Conservation (phyloP, 1,140 invertebrate species). For the Rhyacophila brunnea region DNA sequence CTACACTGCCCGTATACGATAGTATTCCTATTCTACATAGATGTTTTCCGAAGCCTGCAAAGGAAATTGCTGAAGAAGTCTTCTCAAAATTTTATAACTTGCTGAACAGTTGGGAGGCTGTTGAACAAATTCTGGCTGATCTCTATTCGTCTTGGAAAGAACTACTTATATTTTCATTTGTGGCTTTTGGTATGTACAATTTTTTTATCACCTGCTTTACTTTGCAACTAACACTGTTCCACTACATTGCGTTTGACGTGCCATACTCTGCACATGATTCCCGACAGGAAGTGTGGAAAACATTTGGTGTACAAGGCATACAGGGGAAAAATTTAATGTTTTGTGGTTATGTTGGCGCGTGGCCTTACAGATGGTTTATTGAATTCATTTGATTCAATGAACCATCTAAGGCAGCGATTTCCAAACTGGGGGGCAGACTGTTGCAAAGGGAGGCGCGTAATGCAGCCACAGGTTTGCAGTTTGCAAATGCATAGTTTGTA, state of each 20-base stretch:
- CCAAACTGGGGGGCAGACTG: too few species aligned
- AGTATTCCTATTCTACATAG: constrained; percentile 80
- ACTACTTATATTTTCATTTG: constrained; percentile 75
- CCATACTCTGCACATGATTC: too few species aligned
- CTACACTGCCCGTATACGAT: constrained; percentile 68
- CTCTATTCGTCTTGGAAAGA: constrained; percentile 84
- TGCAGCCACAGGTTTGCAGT: too few species aligned
- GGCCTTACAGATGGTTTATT: neutral
- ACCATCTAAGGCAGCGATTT: too few species aligned
- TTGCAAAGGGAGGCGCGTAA: too few species aligned
- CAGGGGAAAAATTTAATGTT: neutral
- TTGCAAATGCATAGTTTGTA: too few species aligned
- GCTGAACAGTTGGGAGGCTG: constrained; percentile 83
- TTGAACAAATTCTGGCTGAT: constrained; percentile 85
- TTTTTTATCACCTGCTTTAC: constrained; percentile 1
- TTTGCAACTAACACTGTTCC: too few species aligned
- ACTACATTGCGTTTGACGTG: too few species aligned
- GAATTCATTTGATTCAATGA: too few species aligned
- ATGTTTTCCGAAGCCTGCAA: constrained; percentile 74
- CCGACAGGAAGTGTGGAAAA: too few species aligned
- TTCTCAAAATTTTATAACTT: constrained; percentile 74
- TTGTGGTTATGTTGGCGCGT: too few species aligned
- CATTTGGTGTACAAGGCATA: too few species aligned
- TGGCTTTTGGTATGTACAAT: constrained; percentile 80
- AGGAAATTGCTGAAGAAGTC: constrained; percentile 60